Base-by-base conservation (phyloP, 2,797 vertebrate species). In the Tachyglossus aculeatus region DNA sequence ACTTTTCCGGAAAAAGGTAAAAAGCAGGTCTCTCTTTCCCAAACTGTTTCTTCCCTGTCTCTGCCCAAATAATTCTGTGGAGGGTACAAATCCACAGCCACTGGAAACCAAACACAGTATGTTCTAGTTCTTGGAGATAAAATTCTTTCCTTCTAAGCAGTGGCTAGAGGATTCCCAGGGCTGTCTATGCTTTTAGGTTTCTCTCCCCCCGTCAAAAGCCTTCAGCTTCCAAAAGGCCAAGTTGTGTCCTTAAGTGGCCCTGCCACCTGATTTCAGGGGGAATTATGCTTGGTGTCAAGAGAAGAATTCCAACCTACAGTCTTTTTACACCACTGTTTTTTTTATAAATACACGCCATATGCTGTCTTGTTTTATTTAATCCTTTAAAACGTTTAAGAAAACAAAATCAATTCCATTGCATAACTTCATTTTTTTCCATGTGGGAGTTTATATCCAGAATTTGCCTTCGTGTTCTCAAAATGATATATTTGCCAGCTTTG, bases 401-500 rank as follows among this genome's bases (percentile, higher is more conserved):
- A 24, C 31, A 40, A 3, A 9, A 0, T n/a, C n/a, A n/a, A n/a
- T n/a, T n/a, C n/a, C n/a, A n/a, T n/a, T n/a, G n/a, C n/a, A n/a
- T n/a, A n/a, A n/a, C n/a, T n/a, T n/a, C n/a, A n/a, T n/a, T n/a
- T n/a, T n/a, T n/a, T n/a, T n/a, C n/a, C n/a, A n/a, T n/a, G n/a
- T n/a, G n/a, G n/a, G n/a, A n/a, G 22, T 12, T 19, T 7, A 6
- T 5, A 14, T 22, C 4, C 36, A 1, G 33, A 6, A 1, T 21
- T 19, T 48, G 39, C 34, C 57, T 6, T 21, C n/a, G 24, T 25
- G 3, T n/a, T 4, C 7, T 27, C 2, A 0, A 3, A 4, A 0
- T 7, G 12, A 9, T 2, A 3, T 2, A 6, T 45, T 15, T 31
- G 11, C 11, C 2, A 0, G 5, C 13, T 14, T n/a, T 19, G n/a